These are phyloP conservation scores for Abramis brama DNA, from an alignment of 2,113 vertebrate genomes.

Conservation along the genomic window DNA sequence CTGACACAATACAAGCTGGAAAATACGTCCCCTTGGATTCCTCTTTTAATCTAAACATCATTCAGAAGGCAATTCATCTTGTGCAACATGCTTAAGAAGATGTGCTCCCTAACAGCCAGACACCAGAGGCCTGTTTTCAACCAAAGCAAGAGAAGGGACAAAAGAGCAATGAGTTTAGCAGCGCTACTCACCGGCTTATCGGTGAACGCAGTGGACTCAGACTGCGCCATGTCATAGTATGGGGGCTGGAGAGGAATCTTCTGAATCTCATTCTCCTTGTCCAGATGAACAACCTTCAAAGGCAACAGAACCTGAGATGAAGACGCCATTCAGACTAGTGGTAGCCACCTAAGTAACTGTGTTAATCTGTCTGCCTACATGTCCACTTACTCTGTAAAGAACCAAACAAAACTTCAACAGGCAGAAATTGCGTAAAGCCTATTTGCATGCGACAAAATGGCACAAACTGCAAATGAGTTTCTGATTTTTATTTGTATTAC, in stretches of 20 bases:
- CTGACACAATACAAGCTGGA: constrained; percentile 2
- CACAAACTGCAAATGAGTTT: background rate
- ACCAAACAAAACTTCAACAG: background rate
- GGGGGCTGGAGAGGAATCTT: constrained; percentile 83
- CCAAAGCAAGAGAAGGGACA: constrained; percentile 23
- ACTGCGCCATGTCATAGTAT: constrained; percentile 87
- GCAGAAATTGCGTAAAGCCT: background rate
- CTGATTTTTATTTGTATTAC: background rate
- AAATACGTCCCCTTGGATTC: constrained; percentile 26
- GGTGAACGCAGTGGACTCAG: constrained; percentile 79
- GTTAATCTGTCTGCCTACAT: background rate
- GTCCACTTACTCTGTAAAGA: background rate
- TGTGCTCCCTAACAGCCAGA: background rate
- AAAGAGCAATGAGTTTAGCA: constrained; percentile 25
- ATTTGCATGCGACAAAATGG: background rate
- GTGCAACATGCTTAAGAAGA: constrained; percentile 31
- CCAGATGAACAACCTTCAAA: constrained; percentile 84
- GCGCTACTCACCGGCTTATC: constrained; percentile 85
- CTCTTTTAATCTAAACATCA: constrained; percentile 3
- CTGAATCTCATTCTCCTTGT: constrained; percentile 86
- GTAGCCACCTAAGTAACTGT: background rate
- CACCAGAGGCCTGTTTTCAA: background rate
- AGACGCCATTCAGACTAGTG: background rate
- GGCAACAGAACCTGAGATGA: constrained; percentile 59
- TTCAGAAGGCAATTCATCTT: constrained; percentile 31